These are phyloP conservation scores for Fissipunctia ypsillon DNA, from an alignment of 2,888 invertebrate species.

Conservation along the genomic window DNA sequence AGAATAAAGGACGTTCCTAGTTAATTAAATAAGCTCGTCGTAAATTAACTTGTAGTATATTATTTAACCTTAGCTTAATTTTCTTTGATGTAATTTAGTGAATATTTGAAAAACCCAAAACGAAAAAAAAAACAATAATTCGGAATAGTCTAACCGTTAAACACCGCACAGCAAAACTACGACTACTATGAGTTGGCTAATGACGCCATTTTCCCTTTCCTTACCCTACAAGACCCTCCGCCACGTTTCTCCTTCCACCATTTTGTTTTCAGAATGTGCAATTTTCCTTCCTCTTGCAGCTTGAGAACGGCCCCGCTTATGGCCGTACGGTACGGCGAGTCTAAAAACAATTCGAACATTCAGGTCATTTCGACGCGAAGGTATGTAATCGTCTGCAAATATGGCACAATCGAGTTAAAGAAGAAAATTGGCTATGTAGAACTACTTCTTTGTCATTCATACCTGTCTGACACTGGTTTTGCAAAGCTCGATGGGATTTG, in stretches of 20 bases:
- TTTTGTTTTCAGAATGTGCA: conserved; percentile 97
- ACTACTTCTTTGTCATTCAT: background rate
- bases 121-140: conserved; percentile 15
- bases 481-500: background rate
- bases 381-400: conserved; percentile 20
- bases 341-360: conserved; percentile 84
- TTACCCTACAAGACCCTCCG: conserved; percentile 96
- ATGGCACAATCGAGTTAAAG: background rate
- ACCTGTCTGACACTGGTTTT: background rate
- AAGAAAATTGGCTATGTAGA: conserved; percentile 3
- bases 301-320: conserved; percentile 98
- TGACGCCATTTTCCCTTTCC: conserved; percentile 71
- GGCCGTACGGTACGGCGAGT: conserved; percentile 98
- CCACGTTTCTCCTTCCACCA: conserved; percentile 99
- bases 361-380: conserved; percentile 32
- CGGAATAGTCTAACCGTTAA: conserved; percentile 30
- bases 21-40: conserved; percentile 31
- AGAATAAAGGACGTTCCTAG: conserved; percentile 14
- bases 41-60: background rate
- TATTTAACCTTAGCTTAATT: background rate
- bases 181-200: conserved; percentile 51
- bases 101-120: background rate
- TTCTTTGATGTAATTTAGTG: background rate
- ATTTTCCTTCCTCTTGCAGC: conserved; percentile 98
- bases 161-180: conserved; percentile 22